Percentiles rank a stretch among this genome's conserved stretches.
Conservation (phyloP, 2,797 vertebrate species). For the Malacoctenus gilli region DNA sequence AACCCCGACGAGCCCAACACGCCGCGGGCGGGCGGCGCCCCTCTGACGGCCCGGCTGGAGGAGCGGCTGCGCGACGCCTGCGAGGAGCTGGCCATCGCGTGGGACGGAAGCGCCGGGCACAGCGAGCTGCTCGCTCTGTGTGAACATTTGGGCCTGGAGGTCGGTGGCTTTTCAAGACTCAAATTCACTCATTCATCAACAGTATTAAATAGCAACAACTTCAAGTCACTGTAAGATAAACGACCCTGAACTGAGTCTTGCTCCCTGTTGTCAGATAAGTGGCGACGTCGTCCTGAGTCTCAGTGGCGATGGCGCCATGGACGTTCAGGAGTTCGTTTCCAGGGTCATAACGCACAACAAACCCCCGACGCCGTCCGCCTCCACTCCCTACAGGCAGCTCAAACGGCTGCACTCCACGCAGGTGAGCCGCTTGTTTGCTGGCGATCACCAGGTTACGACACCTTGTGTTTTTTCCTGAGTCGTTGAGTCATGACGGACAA, state of each 20-base stretch:
- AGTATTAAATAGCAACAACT: too few species aligned
- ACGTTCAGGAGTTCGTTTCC: conserved; percentile 89
- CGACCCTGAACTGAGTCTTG: too few species aligned
- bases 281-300: conserved; percentile 84
- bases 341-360: conserved; percentile 83
- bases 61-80: conserved; percentile 87
- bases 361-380: conserved; percentile 85
- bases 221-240: too few species aligned
- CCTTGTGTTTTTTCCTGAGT: too few species aligned
- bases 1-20: conserved; percentile 92
- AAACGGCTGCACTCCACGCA: conserved; percentile 94
- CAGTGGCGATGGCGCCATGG: conserved; percentile 82
- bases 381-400: conserved; percentile 93
- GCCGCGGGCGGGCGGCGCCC: conserved; percentile 66
- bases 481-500: not conserved
- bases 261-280: conserved; percentile 74
- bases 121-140: conserved; percentile 86
- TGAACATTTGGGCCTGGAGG: conserved; percentile 86
- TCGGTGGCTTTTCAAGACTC: conserved; percentile 62
- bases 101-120: conserved; percentile 83
- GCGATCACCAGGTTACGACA: not conserved
- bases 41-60: conserved; percentile 82
- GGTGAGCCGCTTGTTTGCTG: conserved; percentile 70
- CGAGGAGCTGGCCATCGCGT: conserved; percentile 83
- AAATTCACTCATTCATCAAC: too few species aligned